Conservation (phyloP, 2,113 vertebrate species). For the Butastur rufipennis region DNA sequence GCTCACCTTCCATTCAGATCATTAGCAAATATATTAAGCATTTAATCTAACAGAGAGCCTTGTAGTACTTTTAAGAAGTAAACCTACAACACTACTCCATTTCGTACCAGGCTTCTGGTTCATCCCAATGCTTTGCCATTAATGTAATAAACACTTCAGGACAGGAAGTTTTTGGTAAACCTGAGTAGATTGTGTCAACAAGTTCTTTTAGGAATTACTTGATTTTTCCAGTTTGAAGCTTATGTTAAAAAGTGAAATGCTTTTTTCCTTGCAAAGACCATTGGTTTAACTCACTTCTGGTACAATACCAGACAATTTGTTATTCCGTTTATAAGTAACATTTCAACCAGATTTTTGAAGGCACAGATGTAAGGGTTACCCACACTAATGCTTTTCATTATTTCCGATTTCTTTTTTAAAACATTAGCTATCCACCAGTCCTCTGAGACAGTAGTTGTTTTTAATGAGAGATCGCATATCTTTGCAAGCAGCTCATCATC, state of each 20-base stretch:
- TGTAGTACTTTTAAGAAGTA: neutral
- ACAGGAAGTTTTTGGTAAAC: neutral
- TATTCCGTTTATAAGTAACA: neutral
- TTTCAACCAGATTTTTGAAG: neutral
- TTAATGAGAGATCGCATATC: neutral
- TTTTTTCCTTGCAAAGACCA: neutral
- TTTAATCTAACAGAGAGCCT: neutral
- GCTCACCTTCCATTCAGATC: neutral
- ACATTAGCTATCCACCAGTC: neutral
- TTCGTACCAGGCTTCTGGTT: neutral
- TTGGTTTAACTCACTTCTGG: neutral
- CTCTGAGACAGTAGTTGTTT: neutral
- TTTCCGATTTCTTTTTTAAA: neutral
- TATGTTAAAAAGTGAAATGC: neutral
- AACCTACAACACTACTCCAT: neutral
- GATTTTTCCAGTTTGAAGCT: neutral
- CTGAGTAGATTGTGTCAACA: neutral
- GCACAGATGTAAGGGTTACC: neutral
- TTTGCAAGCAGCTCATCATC: neutral
- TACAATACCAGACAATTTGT: neutral
- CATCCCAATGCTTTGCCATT: neutral
- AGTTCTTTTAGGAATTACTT: neutral
- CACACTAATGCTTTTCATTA: neutral
- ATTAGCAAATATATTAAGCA: neutral
- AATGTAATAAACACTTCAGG: neutral